These are phyloP conservation scores for Sebastes wilsoni DNA, from an alignment of 2,797 vertebrate species.

Conservation along the genomic window DNA sequence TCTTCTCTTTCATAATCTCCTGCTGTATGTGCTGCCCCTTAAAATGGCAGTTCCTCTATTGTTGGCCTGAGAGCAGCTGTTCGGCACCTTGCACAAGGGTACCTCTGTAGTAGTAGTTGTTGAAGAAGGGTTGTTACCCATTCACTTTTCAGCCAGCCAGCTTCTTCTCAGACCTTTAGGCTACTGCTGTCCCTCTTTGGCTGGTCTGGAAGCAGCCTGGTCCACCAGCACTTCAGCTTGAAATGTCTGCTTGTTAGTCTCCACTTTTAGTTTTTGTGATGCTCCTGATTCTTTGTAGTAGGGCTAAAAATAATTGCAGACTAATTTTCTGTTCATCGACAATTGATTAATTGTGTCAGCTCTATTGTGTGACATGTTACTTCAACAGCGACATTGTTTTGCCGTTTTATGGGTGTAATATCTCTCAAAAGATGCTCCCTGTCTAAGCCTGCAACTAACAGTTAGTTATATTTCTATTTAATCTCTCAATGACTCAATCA, in stretches of 20 bases:
- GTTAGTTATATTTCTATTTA: neutral
- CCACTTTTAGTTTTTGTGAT: neutral
- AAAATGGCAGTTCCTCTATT: conserved; percentile 30
- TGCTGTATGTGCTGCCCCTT: conserved; percentile 16
- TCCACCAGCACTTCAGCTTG: conserved; percentile 1
- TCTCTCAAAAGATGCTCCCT: neutral
- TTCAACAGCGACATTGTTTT: neutral
- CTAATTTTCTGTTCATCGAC: no score
- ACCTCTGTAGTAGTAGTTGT: neutral
- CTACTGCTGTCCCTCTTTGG: neutral
- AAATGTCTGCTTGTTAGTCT: neutral
- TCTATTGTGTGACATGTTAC: neutral
- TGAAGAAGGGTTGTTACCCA: conserved; percentile 14
- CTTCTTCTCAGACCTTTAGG: conserved; percentile 17
- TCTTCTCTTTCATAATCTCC: conserved; percentile 28
- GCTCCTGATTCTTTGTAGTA: neutral
- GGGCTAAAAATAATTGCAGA: no score
- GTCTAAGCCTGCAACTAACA: neutral
- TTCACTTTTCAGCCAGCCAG: conserved; percentile 17
- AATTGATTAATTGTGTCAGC: no score
- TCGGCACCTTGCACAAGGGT: conserved; percentile 38
- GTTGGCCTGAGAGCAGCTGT: conserved; percentile 35
- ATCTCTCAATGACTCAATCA: no score
- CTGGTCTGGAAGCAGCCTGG: neutral
- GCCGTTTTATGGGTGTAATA: neutral